Evolutionary conservation across 2,888 invertebrate genomes (phyloP), one percentile per base, ranked within the genome.

Genomic region (Hypomecis punctinalis): DNA sequence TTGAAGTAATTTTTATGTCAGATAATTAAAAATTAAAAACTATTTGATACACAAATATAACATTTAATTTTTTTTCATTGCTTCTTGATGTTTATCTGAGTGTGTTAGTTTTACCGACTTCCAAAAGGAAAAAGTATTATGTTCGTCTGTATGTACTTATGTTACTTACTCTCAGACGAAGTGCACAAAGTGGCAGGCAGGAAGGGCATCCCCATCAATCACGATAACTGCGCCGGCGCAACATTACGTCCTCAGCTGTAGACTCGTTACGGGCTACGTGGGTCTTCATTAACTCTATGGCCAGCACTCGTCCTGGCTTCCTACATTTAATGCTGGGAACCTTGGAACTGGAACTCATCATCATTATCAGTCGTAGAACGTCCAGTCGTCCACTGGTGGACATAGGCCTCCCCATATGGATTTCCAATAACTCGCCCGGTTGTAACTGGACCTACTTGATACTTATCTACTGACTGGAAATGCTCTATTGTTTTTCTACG

Each of bases 161-260:
- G 23, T 23, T 23, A 23, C 23, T 23, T 23, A 23, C 23, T 1
- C 23, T 23, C 23, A 23, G 23, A 23, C 1, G 23, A 23, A 23
- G 23, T 23, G 23, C 23, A 23, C 23, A 23, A 23, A 23, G 23
- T 23, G 23, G 23, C 47, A 23, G 9, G 23, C 8, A 47, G 47
- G 23, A 5, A 5, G 13, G 7, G 54, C 11, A 35, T 42, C 51
- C n/a, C 0, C n/a, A 43, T 43, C 8, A 52, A 54, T 54, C 54
- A 36, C 35, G 8, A 35, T 54, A 43, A 54, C 43, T 43, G 43
- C 54, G n/a, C 52, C 10, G 23, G 23, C 23, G 40, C 9, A 46
- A 46, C 46, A 46, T 7, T 13, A 46, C 46, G 33, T 7, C 11
- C 7, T 5, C 5, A 11, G 43, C n/a, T n/a, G 48, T n/a, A n/a